phyloP scores from a whole-genome alignment of 2,113 vertebrate species.

The Pangasianodon gigas region DNA sequence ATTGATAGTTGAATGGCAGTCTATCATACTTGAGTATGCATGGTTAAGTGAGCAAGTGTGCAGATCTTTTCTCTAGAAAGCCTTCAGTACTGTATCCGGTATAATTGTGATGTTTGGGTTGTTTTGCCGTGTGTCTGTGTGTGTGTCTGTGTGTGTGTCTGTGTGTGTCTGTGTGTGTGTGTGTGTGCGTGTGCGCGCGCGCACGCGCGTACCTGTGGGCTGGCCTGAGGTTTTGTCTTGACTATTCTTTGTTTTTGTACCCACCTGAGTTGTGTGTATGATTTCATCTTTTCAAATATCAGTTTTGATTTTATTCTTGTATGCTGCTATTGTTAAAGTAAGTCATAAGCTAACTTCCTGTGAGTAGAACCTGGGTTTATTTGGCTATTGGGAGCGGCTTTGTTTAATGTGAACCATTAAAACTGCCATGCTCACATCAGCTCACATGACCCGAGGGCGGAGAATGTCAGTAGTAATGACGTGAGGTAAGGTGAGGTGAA shows the following conservation, averaged over 20 bases:
- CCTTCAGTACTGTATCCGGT: background rate
- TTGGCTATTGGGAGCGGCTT: conserved; percentile 27
- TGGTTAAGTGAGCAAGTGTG: background rate
- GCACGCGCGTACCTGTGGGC: background rate
- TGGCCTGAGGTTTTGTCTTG: background rate
- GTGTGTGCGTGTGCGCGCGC: background rate
- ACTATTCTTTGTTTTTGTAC: background rate
- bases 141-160: background rate
- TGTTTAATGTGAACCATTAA: conserved; percentile 23
- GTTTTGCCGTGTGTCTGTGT: background rate
- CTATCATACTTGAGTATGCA: background rate
- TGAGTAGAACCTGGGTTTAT: background rate
- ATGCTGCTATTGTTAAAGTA: background rate
- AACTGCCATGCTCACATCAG: conserved; percentile 52
- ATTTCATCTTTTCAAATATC: background rate
- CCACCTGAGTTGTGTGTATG: background rate
- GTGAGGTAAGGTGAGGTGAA: conserved; percentile 54
- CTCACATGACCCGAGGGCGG: conserved; percentile 40
- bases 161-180: background rate
- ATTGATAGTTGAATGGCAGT: background rate
- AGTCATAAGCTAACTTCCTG: background rate
- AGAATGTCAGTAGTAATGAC: conserved; percentile 26
- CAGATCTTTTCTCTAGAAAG: no score
- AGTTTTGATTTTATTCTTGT: background rate
- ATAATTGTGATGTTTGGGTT: background rate